These are phyloP conservation scores for Anolis sagrei DNA, from an alignment of 2,113 vertebrate species.

Conservation along the genomic window DNA sequence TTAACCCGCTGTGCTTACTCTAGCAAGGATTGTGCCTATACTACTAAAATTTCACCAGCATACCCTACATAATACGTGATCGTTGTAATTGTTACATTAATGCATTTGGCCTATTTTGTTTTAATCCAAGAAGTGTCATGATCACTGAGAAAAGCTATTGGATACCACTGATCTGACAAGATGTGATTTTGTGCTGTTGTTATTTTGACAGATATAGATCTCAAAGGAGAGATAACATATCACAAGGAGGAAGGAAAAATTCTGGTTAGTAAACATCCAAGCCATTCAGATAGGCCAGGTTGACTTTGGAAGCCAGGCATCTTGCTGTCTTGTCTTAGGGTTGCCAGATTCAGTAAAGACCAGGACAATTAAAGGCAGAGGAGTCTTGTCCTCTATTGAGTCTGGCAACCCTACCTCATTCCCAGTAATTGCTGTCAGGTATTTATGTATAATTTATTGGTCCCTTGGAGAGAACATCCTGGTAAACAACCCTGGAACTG, in stretches of 20 bases:
- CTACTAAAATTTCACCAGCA: not conserved
- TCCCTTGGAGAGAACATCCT: slow-evolving; percentile 37
- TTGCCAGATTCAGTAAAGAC: slow-evolving; percentile 12
- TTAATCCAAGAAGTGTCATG: not conserved
- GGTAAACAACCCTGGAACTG: slow-evolving; percentile 48
- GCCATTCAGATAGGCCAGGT: not conserved
- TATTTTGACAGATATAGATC: not conserved
- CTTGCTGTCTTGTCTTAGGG: not conserved
- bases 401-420: slow-evolving; percentile 9
- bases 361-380: slow-evolving; percentile 31
- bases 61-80: not conserved
- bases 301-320: slow-evolving; percentile 16
- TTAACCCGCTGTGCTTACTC: too few relatives aligned
- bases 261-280: slow-evolving; percentile 7
- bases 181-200: not conserved
- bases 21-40: not conserved
- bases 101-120: not conserved
- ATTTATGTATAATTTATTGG: slow-evolving; percentile 28
- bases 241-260: not conserved
- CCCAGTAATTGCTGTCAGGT: slow-evolving; percentile 16
- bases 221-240: not conserved
- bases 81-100: not conserved
- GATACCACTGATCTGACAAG: not conserved
- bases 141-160: not conserved
- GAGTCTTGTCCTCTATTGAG: slow-evolving; percentile 17